phyloP scores from a whole-genome alignment of 92 coral and sea anemone genomes.

The Pocillopora meandrina region DNA sequence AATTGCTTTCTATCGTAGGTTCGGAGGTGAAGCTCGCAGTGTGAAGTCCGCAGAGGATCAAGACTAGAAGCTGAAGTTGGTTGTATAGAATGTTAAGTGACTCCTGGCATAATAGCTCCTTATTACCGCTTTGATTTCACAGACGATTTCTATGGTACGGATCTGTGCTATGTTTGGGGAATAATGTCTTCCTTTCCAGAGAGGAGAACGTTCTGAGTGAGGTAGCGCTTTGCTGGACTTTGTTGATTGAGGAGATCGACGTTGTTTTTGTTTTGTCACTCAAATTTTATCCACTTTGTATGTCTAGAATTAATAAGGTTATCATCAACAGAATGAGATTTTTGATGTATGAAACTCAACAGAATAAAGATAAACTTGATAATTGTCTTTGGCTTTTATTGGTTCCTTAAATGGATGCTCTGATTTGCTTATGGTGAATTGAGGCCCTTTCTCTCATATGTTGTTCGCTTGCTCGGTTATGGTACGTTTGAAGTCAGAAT shows the following conservation, averaged over 20 bases:
- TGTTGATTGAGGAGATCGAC: not conserved
- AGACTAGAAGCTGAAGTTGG: too few relatives aligned
- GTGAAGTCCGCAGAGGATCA: not conserved
- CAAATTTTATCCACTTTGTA: not conserved
- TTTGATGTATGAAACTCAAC: too few relatives aligned
- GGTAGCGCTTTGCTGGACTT: not conserved
- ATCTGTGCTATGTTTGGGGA: not conserved
- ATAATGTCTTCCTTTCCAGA: not conserved
- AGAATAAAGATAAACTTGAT: too few relatives aligned
- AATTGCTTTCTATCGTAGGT: not conserved
- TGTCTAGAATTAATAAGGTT: not conserved
- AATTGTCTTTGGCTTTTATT: too few relatives aligned
- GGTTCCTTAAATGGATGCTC: too few relatives aligned
- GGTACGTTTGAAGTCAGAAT: too few relatives aligned
- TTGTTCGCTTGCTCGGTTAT: too few relatives aligned
- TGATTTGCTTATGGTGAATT: too few relatives aligned
- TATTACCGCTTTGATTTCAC: not conserved
- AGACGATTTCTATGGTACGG: not conserved
- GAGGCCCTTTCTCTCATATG: too few relatives aligned
- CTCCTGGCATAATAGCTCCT: not conserved
- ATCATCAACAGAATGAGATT: too few relatives aligned
- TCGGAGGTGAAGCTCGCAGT: not conserved
- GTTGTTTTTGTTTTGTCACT: not conserved
- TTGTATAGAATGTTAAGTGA: not conserved
- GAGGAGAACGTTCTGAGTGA: not conserved